These are phyloP conservation scores for Falco rusticolus DNA, from an alignment of 2,797 vertebrate genomes.

Conservation along the genomic window DNA sequence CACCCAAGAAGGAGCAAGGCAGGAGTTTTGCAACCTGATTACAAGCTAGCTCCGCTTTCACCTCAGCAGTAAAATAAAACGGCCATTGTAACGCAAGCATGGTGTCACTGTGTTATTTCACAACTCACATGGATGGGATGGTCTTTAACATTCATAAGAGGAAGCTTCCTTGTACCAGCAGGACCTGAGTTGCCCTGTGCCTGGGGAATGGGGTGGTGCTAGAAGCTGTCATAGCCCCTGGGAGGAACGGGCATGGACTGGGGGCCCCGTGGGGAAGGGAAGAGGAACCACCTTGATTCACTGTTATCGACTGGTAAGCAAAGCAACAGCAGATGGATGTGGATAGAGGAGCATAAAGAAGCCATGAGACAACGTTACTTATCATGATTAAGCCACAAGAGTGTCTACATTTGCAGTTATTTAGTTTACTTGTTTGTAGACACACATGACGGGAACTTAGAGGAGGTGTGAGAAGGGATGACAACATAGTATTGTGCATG, in stretches of 20 bases:
- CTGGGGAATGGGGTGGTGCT: not conserved
- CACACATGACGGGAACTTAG: not conserved
- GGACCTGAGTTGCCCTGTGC: not conserved
- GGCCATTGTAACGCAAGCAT: not conserved
- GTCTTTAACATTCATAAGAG: not conserved
- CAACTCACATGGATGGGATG: not conserved
- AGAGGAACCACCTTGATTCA: constrained; percentile 20
- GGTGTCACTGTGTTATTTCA: constrained; percentile 12
- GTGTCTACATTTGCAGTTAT: constrained; percentile 5
- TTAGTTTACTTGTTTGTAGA: constrained; percentile 37
- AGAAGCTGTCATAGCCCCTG: not conserved
- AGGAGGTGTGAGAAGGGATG: not conserved
- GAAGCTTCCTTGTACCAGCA: constrained; percentile 18
- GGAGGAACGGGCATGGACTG: not conserved
- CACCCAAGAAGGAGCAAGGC: not conserved
- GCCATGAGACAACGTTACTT: constrained; percentile 34
- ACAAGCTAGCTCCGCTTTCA: not conserved
- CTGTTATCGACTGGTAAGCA: not conserved
- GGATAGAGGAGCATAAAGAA: constrained; percentile 18
- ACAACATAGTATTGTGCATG: not conserved
- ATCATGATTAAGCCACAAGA: constrained; percentile 21
- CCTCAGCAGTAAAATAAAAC: not conserved
- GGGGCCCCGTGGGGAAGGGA: not conserved
- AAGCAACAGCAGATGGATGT: constrained; percentile 35
- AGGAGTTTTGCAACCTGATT: not conserved